Evolutionary conservation across 1,140 invertebrate genomes (phyloP), one percentile per base, ranked within the genome.

Genomic region (Probaryconus sp.): DNA sequence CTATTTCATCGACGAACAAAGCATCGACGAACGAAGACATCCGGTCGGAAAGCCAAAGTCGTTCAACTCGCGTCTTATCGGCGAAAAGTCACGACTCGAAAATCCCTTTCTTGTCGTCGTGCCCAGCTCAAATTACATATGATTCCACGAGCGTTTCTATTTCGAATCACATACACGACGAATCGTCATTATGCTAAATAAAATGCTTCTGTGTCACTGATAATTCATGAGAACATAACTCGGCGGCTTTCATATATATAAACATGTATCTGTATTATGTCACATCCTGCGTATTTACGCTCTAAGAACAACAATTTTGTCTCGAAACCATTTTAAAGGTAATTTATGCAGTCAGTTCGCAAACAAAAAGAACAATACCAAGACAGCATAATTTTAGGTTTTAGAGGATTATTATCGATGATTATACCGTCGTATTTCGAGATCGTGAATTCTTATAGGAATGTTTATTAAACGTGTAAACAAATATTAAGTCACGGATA

Each of bases 51-150:
- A 55, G 50, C 20, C 26, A 20, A 71, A 72, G 77, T 78, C 77
- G 69, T 77, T 79, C 77, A 77, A 78, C 74, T 55, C 64, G 11
- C 42, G 48, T 74, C 72, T 77, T 79, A 72, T 77, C 64, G 43
- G 65, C 48, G 71, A 70, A 77, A 78, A 69, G 64, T 67, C 64
- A 50, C 69, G 58, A 61, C 56, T 61, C 61, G 40, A 72, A 72
- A 72, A 72, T 47, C 55, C 47, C 38, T 47, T 31, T 56, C 42
- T 45, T 61, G 65, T 69, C 55, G 65, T 61, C 55, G 65, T 61
- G 65, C 38, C 16, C 65, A 31, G 53, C 37, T 69, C 56, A 70
- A 70, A 70, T 70, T 70, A 70, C 56, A 70, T 63, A 63, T 63
- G 67, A 69, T 69, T 69, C 65, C 40, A 40, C 20, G 65, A 45